A percentile compares a stretch with the other conserved stretches of the same genome.
These are phyloP conservation scores for Panzeria rudis DNA, from an alignment of 2,888 invertebrate genomes.

Conservation along the genomic window DNA sequence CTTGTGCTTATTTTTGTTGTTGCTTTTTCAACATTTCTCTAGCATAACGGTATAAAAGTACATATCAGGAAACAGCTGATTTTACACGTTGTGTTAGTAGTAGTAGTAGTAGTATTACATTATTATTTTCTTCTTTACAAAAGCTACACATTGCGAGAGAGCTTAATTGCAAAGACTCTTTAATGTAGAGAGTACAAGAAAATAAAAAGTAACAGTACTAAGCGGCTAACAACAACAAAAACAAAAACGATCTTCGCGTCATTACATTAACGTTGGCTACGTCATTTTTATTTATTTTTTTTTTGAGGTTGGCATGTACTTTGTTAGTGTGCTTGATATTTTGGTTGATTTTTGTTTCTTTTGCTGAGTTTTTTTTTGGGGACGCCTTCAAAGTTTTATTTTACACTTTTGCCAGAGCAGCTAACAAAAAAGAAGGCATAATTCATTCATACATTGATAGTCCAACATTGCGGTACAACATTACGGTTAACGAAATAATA, in stretches of 20 bases:
- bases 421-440: slow-evolving; percentile 69
- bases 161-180: slow-evolving; percentile 25
- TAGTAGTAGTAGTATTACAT: slow-evolving; percentile 43
- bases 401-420: slow-evolving; percentile 68
- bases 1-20: not conserved
- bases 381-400: slow-evolving; percentile 71
- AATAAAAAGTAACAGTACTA: slow-evolving; percentile 64
- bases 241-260: slow-evolving; percentile 68
- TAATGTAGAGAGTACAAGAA: slow-evolving; percentile 41
- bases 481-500: slow-evolving; percentile 53
- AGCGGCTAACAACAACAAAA: slow-evolving; percentile 24
- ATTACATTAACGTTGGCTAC: slow-evolving; percentile 66
- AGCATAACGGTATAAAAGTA: slow-evolving; percentile 39
- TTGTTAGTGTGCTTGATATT: slow-evolving; percentile 54
- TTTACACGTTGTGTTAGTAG: slow-evolving; percentile 7
- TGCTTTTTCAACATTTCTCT: slow-evolving; percentile 14
- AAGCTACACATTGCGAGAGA: slow-evolving; percentile 52
- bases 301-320: slow-evolving; percentile 32
- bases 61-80: slow-evolving; percentile 56
- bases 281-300: slow-evolving; percentile 69
- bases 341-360: slow-evolving; percentile 50
- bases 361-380: slow-evolving; percentile 58
- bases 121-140: slow-evolving; percentile 19
- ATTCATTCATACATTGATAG: slow-evolving; percentile 73
- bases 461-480: slow-evolving; percentile 70